Percentiles rank a stretch among this genome's conserved stretches.
Evolutionary conservation across 2,888 invertebrate species (phyloP).

Genomic region (Pyrocoelia pectoralis): DNA sequence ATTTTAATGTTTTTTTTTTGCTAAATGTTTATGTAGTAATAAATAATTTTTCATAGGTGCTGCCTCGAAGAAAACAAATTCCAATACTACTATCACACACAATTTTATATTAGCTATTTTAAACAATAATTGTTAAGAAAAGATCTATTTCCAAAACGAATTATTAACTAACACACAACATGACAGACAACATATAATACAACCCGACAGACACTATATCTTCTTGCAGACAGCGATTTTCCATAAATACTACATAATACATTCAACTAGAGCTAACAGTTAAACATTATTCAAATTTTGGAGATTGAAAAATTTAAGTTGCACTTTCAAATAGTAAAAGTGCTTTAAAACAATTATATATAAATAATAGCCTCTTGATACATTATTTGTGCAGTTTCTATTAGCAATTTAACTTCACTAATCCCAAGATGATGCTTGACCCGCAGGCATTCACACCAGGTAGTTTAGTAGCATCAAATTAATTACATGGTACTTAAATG

Average conservation of each 20-base stretch:
- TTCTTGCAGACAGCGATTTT: constrained; percentile 45
- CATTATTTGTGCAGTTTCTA: background rate
- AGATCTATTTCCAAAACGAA: constrained; percentile 45
- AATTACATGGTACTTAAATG: no score
- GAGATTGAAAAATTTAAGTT: constrained; percentile 33
- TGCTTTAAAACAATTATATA: background rate
- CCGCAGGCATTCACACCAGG: background rate
- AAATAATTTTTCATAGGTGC: constrained; percentile 27
- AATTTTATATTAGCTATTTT: constrained; percentile 26
- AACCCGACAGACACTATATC: constrained; percentile 34
- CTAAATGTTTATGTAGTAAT: constrained; percentile 15
- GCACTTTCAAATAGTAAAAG: background rate
- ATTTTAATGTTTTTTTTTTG: constrained; percentile 7
- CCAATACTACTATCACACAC: constrained; percentile 16
- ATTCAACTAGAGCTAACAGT: constrained; percentile 56
- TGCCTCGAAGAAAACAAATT: constrained; percentile 26
- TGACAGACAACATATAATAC: constrained; percentile 51
- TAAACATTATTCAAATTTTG: constrained; percentile 45
- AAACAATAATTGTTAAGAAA: constrained; percentile 22
- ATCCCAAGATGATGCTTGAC: background rate
- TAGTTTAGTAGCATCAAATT: background rate
- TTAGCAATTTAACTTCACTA: no score
- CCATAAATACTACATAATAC: constrained; percentile 53
- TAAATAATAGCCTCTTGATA: background rate
- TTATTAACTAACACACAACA: constrained; percentile 56